Evolutionary conservation across 2,797 vertebrate genomes (phyloP), one percentile per base, ranked within the genome.

Genomic region (Benthosema pterotum): DNA sequence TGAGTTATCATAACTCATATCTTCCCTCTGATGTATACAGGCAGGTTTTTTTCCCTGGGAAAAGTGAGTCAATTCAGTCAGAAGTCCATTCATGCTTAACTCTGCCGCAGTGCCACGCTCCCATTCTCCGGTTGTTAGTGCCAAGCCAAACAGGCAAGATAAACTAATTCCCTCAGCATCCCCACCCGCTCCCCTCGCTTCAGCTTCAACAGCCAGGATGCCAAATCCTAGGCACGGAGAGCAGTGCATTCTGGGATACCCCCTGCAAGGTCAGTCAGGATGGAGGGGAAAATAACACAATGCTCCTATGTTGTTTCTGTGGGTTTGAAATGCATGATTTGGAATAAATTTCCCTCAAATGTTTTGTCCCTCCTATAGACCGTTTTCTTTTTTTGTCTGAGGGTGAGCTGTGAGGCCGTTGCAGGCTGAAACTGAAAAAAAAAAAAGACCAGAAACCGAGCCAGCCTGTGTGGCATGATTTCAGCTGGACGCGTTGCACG

Each of bases 111-210:
- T 61, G 49, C 78, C 66, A 52, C 22, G 65, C 77, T 83, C 58
- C 75, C 63, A 22, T 46, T 78, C 79, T 57, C 66, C 74, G 38
- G 60, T 79, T 15, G 0, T 45, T 52, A 28, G 70, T 25, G 88
- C 88, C 90, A 90, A 90, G 43, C 54, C 78, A 90, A 92, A 91
- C 87, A 90, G 79, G 80, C 79, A 69, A 80, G 87, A 88, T 80
- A 83, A 84, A 88, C 77, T 77, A 71, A 75, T 78, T 56, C 69
- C 69, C 63, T 13, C 59, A 78, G 80, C 61, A 53, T 60, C 74
- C 57, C 73, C 74, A 59, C 77, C 74, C 53, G 22, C 22, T 25
- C 22, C 8, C 67, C 75, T 57, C 32, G 32, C 32, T 59, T 59
- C 62, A 60, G 72, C 68, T 52, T 77, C 68, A 65, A 71, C 71